phyloP scores from a whole-genome alignment of 1,140 invertebrate species.

The Agrypnia vestita region DNA sequence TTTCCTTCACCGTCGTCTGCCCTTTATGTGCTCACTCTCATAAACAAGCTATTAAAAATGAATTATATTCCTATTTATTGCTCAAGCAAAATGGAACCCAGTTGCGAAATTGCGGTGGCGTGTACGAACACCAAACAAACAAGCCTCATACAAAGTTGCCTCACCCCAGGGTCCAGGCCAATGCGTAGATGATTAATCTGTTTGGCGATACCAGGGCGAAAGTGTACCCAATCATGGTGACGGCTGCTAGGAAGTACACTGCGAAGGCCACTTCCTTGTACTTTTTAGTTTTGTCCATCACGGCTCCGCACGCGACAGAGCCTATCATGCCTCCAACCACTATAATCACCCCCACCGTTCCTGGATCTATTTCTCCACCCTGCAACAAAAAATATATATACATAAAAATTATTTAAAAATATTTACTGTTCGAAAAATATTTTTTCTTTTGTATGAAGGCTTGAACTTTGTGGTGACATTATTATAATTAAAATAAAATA shows the following conservation, averaged over 20 bases:
- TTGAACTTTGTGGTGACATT: too few relatives aligned
- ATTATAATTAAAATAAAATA: too few relatives aligned
- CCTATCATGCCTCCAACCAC: slow-evolving; percentile 56
- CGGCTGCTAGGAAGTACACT: slow-evolving; percentile 39
- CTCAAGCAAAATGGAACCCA: too few relatives aligned
- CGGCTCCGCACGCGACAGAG: slow-evolving; percentile 48
- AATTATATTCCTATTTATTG: background rate
- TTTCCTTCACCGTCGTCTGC: too few relatives aligned
- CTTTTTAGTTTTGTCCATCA: slow-evolving; percentile 56
- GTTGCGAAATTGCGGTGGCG: too few relatives aligned
- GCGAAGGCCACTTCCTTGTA: slow-evolving; percentile 61
- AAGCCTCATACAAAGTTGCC: background rate
- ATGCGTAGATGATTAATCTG: slow-evolving; percentile 11
- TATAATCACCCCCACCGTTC: slow-evolving; percentile 52
- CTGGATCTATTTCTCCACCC: slow-evolving; percentile 50
- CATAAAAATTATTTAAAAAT: too few relatives aligned
- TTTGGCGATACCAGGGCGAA: slow-evolving; percentile 24
- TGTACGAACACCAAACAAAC: too few relatives aligned
- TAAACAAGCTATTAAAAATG: background rate
- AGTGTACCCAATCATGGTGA: slow-evolving; percentile 44
- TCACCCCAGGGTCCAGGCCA: slow-evolving; percentile 44
- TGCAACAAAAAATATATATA: slow-evolving; percentile 6
- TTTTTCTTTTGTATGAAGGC: too few relatives aligned
- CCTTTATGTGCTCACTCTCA: background rate
- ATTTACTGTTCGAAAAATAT: too few relatives aligned